Evolutionary conservation across 2,113 vertebrate genomes (phyloP).

Genomic region (Coturnix japonica): DNA sequence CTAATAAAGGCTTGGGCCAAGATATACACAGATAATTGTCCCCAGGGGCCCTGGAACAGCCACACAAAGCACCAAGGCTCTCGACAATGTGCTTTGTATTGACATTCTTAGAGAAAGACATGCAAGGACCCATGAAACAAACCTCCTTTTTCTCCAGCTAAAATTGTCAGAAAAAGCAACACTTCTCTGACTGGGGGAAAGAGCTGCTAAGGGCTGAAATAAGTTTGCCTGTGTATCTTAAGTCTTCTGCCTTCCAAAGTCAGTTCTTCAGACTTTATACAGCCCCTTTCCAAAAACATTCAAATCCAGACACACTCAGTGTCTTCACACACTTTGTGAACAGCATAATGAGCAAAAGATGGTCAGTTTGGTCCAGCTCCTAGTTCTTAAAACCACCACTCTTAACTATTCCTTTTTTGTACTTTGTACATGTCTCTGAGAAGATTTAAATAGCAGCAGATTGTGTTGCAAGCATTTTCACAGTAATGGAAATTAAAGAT

Average conservation of each 20-base stretch:
- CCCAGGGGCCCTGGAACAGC: not conserved
- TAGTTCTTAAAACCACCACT: not conserved
- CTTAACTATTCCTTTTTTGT: not conserved
- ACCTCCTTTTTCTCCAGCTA: not conserved
- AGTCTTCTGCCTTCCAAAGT: not conserved
- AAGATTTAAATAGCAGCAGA: conserved; percentile 10
- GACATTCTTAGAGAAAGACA: not conserved
- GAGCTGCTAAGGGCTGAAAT: not conserved
- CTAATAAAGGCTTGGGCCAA: not conserved
- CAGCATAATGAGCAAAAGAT: not conserved
- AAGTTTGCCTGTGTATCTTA: not conserved
- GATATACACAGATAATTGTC: not conserved
- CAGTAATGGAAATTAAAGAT: not conserved
- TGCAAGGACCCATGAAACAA: not conserved
- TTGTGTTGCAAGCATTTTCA: conserved; percentile 10
- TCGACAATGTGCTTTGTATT: not conserved
- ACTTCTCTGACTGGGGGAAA: not conserved
- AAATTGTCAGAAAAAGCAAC: not conserved
- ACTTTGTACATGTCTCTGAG: not conserved
- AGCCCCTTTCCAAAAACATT: not conserved
- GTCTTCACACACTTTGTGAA: too few relatives aligned
- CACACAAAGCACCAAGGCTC: not conserved
- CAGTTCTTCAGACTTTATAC: not conserved
- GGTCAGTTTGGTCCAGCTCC: not conserved
- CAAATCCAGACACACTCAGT: not conserved